phyloP scores from a whole-genome alignment of 2,888 invertebrate genomes.

The Spilosoma lubricipeda region DNA sequence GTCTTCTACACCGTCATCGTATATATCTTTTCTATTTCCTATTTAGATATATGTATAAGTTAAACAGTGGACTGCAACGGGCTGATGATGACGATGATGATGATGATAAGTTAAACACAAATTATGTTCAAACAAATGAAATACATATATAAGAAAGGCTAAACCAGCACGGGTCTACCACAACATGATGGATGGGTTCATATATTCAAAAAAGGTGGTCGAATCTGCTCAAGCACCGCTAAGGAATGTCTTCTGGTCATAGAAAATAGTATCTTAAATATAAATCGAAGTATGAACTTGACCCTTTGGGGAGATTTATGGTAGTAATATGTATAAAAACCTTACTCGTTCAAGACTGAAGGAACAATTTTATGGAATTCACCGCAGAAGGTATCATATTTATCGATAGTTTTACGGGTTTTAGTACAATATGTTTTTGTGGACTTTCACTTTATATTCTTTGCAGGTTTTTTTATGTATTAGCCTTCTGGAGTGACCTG shows the following conservation, averaged over 20 bases:
- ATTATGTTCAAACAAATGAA: no score
- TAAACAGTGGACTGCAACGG: no score
- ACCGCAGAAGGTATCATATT: background rate
- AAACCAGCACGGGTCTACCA: background rate
- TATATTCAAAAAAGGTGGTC: background rate
- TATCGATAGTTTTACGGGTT: background rate
- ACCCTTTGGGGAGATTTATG: constrained; percentile 15
- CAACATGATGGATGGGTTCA: background rate
- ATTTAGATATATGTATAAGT: no score
- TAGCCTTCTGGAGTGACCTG: no score
- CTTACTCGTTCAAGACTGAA: constrained; percentile 9
- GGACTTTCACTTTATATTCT: background rate
- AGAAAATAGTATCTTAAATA: constrained; percentile 5
- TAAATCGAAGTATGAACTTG: constrained; percentile 13
- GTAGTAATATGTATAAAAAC: constrained; percentile 21
- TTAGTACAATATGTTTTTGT: background rate
- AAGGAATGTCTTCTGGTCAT: background rate
- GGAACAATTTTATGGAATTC: constrained; percentile 7
- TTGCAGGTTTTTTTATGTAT: background rate
- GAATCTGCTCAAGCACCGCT: background rate
- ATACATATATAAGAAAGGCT: background rate
- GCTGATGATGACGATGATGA: no score
- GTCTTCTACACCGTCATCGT: no score
- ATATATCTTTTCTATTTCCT: no score
- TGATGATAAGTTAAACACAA: no score